Percentiles rank a stretch among this genome's conserved stretches.
These are phyloP conservation scores for Eonycteris spelaea DNA, from an alignment of 2,113 vertebrate genomes.

Conservation along the genomic window DNA sequence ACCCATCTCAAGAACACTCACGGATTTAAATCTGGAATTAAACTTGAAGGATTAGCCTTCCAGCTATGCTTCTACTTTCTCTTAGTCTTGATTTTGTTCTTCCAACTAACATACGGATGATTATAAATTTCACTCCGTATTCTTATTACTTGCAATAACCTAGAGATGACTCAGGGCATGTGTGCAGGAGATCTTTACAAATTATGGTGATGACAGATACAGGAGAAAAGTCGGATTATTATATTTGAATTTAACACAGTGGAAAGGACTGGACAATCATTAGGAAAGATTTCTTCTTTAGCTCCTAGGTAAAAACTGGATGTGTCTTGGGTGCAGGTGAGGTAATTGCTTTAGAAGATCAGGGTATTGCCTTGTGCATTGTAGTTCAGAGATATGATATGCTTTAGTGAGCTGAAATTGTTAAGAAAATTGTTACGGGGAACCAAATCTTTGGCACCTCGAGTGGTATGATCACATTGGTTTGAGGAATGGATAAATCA, in stretches of 20 bases:
- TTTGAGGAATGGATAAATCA: constrained; percentile 1
- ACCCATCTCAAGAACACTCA: not conserved
- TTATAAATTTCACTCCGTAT: not conserved
- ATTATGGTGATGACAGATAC: not conserved
- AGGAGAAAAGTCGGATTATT: constrained; percentile 37
- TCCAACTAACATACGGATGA: not conserved
- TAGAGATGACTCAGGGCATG: not conserved
- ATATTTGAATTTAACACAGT: constrained; percentile 38
- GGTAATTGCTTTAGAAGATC: not conserved
- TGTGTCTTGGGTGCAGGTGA: not conserved
- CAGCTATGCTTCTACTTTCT: not conserved
- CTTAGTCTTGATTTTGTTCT: constrained; percentile 26
- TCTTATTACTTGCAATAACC: not conserved
- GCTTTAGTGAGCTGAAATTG: not conserved
- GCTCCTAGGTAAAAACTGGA: constrained; percentile 18
- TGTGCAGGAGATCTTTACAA: not conserved
- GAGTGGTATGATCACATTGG: not conserved
- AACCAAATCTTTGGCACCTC: not conserved
- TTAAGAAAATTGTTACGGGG: not conserved
- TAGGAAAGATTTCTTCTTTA: constrained; percentile 38
- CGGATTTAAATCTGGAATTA: constrained; percentile 16
- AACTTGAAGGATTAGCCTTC: not conserved
- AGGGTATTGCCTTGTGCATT: not conserved
- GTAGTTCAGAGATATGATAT: not conserved
- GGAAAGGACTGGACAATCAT: constrained; percentile 29